Percentiles rank a stretch among this genome's conserved stretches.
These are phyloP conservation scores for Tetragonisca angustula DNA, from an alignment of 2,888 invertebrate species.

Conservation along the genomic window DNA sequence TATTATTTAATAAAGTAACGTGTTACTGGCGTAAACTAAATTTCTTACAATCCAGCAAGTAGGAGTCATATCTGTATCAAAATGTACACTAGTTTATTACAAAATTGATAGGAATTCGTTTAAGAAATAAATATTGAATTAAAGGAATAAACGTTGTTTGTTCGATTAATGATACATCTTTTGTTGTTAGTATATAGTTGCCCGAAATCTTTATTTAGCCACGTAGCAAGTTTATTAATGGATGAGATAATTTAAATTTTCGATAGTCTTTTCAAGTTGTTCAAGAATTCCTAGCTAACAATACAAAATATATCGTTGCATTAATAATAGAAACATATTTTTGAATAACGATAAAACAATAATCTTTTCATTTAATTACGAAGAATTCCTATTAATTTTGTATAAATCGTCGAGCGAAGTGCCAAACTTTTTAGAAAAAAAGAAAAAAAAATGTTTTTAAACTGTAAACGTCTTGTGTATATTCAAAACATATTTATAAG, in stretches of 20 bases:
- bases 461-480: conserved; percentile 29
- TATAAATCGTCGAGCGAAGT: conserved; percentile 53
- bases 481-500: conserved; percentile 52
- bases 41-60: conserved; percentile 41
- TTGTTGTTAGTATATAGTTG: conserved; percentile 21
- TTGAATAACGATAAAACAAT: background rate
- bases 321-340: background rate
- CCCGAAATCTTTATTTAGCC: conserved; percentile 11
- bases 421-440: conserved; percentile 62
- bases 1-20: conserved; percentile 4
- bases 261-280: background rate
- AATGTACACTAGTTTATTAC: conserved; percentile 45
- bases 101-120: conserved; percentile 53
- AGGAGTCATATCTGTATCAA: conserved; percentile 49
- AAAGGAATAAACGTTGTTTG: conserved; percentile 25
- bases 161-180: conserved; percentile 28
- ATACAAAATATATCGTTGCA: conserved; percentile 10
- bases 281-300: conserved; percentile 10
- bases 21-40: conserved; percentile 41
- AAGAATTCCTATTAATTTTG: conserved; percentile 57
- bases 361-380: background rate
- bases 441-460: conserved; percentile 2
- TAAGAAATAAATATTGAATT: conserved; percentile 36
- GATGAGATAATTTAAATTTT: conserved; percentile 1
- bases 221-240: background rate